Percentiles rank a stretch among this genome's conserved stretches.
phyloP scores from a whole-genome alignment of 1,140 invertebrate species.

The Cotesia typhae region DNA sequence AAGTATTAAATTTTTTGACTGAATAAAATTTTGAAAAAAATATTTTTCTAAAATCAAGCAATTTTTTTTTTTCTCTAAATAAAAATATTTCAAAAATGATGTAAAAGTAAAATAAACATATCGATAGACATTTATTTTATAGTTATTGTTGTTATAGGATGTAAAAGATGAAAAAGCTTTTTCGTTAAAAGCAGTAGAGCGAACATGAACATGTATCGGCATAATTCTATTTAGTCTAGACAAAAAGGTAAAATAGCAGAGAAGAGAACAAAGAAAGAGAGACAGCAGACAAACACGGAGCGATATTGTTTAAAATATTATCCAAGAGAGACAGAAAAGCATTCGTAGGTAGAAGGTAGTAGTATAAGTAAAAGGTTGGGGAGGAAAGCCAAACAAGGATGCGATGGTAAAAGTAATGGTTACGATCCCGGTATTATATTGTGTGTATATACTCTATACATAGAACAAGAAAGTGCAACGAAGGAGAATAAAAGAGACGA shows the following conservation, averaged over 20 bases:
- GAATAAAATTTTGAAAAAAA: too few species aligned
- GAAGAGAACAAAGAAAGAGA: background rate
- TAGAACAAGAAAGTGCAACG: constrained; percentile 19
- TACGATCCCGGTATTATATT: too few species aligned
- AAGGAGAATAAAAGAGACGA: constrained; percentile 35
- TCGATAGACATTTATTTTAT: too few species aligned
- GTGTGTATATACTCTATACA: background rate
- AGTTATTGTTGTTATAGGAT: too few species aligned
- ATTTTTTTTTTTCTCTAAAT: too few species aligned
- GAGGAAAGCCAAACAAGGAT: background rate
- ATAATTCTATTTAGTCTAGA: constrained; percentile 24
- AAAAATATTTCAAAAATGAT: too few species aligned
- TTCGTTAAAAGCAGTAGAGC: constrained; percentile 22
- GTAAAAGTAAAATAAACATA: too few species aligned
- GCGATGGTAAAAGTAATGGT: too few species aligned
- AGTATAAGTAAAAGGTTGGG: constrained; percentile 8
- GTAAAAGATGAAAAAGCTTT: constrained; percentile 17
- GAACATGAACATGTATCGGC: constrained; percentile 10
- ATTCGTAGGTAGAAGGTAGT: background rate
- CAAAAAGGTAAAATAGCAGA: background rate
- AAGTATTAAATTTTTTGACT: too few species aligned
- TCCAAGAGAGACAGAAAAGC: background rate
- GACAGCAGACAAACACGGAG: background rate
- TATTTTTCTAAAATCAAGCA: too few species aligned
- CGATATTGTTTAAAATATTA: too few species aligned